phyloP scores from a whole-genome alignment of 2,113 vertebrate genomes.

The Dendropsophus ebraccatus region DNA sequence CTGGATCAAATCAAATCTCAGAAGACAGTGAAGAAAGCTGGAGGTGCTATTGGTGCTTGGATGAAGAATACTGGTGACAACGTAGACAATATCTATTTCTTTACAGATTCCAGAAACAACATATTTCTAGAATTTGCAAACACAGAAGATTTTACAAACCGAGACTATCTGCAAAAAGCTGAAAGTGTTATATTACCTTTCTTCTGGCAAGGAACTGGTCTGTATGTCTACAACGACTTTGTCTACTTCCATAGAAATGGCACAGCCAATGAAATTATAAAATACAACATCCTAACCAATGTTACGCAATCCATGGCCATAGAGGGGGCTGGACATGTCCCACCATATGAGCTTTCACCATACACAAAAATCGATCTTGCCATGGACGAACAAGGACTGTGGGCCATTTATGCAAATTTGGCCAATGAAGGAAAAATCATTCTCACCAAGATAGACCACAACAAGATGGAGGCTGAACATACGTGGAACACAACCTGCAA shows the following conservation, averaged over 20 bases:
- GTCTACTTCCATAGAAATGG: slow-evolving; percentile 87
- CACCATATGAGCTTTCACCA: slow-evolving; percentile 82
- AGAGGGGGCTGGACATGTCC: slow-evolving; percentile 80
- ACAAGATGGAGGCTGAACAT: slow-evolving; percentile 76
- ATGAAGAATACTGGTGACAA: slow-evolving; percentile 83
- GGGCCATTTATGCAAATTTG: slow-evolving; percentile 87
- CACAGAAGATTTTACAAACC: slow-evolving; percentile 79
- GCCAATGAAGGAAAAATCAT: slow-evolving; percentile 81
- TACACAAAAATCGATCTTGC: slow-evolving; percentile 87
- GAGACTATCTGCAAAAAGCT: slow-evolving; percentile 64
- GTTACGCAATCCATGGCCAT: slow-evolving; percentile 79
- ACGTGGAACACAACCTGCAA: slow-evolving; percentile 88
- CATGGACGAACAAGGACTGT: slow-evolving; percentile 90
- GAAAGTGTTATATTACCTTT: slow-evolving; percentile 75
- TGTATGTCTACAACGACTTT: slow-evolving; percentile 81
- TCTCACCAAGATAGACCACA: slow-evolving; percentile 84
- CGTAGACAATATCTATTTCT: slow-evolving; percentile 80
- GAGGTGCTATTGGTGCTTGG: slow-evolving; percentile 82
- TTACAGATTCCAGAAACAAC: slow-evolving; percentile 80
- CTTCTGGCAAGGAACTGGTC: slow-evolving; percentile 89
- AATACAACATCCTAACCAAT: slow-evolving; percentile 82
- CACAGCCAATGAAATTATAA: slow-evolving; percentile 86
- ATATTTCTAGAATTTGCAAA: slow-evolving; percentile 81
- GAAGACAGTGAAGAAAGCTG: slow-evolving; percentile 87
- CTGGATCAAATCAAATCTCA: slow-evolving; percentile 85